These are phyloP conservation scores for Quadroppia sp. DNA, from an alignment of 2,888 invertebrate species.

Conservation along the genomic window DNA sequence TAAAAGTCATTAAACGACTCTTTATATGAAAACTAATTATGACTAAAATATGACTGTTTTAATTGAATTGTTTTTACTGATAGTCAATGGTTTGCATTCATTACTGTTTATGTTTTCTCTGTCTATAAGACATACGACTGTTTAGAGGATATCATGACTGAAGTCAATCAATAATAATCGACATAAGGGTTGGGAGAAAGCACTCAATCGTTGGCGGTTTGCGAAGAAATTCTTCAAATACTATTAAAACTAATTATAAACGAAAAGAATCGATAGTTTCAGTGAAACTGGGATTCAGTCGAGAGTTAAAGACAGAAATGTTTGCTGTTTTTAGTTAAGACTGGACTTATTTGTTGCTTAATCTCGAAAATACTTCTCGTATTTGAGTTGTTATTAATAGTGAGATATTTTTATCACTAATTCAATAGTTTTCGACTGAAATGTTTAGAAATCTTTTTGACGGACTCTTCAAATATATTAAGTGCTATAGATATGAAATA, in stretches of 20 bases:
- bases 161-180: background rate
- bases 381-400: too few species aligned
- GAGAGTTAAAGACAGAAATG: too few species aligned
- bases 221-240: background rate
- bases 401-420: too few species aligned
- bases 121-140: background rate
- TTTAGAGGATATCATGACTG: background rate
- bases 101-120: background rate
- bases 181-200: background rate
- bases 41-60: background rate
- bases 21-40: background rate
- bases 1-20: background rate
- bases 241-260: background rate
- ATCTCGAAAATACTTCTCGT: too few species aligned
- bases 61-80: background rate
- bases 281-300: too few species aligned
- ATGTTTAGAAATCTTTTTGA: too few species aligned
- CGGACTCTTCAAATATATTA: background rate
- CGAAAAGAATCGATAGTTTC: background rate
- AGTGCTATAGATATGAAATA: background rate
- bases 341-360: too few species aligned
- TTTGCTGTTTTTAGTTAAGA: too few species aligned
- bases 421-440: too few species aligned
- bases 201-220: background rate
- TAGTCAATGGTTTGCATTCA: background rate